Base-by-base conservation (phyloP, 2,888 invertebrate genomes). In the Pheosia tremula region DNA sequence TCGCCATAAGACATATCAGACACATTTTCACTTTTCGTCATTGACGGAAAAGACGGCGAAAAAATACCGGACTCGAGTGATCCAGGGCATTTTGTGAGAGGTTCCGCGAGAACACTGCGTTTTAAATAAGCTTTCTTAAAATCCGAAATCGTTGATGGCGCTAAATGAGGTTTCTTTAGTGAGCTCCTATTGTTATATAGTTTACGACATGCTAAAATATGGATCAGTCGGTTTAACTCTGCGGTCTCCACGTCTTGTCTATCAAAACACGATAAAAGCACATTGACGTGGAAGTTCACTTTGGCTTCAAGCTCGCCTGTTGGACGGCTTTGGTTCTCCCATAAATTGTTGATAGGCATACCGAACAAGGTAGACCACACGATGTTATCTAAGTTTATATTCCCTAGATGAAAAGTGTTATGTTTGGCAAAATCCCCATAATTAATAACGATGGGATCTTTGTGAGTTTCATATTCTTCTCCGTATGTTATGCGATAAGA, bases 121-220 rank as follows among this genome's bases (percentile, higher is more conserved):
- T 91, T 93, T 47, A 93, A 81, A 80, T 85, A 93, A 8, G 63
- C 68, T 71, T 90, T 93, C 71, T 92, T 91, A 70, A 91, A 92
- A 62, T 91, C 88, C 6, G 77, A 67, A 67, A 91, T 78, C 13
- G 84, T 86, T 4, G 80, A 76, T 3, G 82, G 59, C 9, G 73
- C 71, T 6, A 88, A 62, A 62, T 87, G 88, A 4, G 62, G 63
- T 58, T 86, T 88, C 71, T 86, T 89, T 38, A 90, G 74, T 2
- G 90, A 90, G 74, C 91, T 91, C 72, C 91, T 85, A 66, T 92
- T 90, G 64, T 87, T 89, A 64, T 83, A 93, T 37, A 93, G 71
- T 71, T 92, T 93, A 39, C 90, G 86, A 67, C 87, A 92, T 54
- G 89, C 84, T 59, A 93, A 76, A 66, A 93, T 85, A 77, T 92